These are phyloP conservation scores for Mellilla xanthometata DNA, from an alignment of 2,888 invertebrate species.

Conservation along the genomic window DNA sequence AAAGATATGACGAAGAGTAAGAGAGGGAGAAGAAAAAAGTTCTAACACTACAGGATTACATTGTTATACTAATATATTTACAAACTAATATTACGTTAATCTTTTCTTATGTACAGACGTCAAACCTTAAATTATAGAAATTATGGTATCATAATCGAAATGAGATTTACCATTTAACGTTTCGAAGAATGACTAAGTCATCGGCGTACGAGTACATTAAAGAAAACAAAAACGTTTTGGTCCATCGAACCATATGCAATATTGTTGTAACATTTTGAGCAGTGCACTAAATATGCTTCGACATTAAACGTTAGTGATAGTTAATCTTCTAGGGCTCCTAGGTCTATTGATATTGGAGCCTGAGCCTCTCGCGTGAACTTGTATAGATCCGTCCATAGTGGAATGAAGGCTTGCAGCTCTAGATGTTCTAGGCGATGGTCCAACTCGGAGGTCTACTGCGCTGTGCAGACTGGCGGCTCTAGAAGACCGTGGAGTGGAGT, in stretches of 20 bases:
- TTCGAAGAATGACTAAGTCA: not conserved
- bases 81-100: conserved; percentile 10
- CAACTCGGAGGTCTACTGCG: conserved; percentile 67
- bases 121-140: conserved; percentile 24
- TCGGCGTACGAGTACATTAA: no score
- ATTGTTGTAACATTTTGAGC: not conserved
- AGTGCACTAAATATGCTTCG: not conserved
- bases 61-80: conserved; percentile 5
- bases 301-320: conserved; percentile 65
- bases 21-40: conserved; percentile 43
- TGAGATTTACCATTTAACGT: not conserved
- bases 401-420: conserved; percentile 72
- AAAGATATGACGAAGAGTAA: conserved; percentile 53
- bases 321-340: conserved; percentile 66
- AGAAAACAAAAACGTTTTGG: conserved; percentile 11
- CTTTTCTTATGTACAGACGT: conserved; percentile 27
- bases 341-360: conserved; percentile 62
- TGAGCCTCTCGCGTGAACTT: conserved; percentile 70
- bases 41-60: conserved; percentile 2
- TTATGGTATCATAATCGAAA: conserved; percentile 4
- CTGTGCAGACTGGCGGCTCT: conserved; percentile 73
- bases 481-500: conserved; percentile 62
- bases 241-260: conserved; percentile 26
- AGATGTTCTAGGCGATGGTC: conserved; percentile 65
- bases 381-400: conserved; percentile 64